A percentile compares a stretch with the other conserved stretches of the same genome.
phyloP scores from a whole-genome alignment of 2,888 invertebrate genomes.

The Stratiomys singularior region DNA sequence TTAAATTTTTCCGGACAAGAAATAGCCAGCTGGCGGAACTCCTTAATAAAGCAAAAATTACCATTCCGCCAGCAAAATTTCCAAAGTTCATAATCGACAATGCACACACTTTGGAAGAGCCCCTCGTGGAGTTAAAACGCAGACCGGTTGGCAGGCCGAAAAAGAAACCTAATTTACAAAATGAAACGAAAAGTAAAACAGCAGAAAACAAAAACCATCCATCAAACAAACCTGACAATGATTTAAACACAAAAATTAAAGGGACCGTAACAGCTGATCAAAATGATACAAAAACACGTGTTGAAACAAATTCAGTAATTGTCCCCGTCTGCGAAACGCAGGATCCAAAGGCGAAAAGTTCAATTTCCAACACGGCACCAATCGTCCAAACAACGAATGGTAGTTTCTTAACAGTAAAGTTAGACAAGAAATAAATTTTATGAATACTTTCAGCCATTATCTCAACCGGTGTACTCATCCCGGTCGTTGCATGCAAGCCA shows the following conservation, averaged over 20 bases:
- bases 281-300: too few relatives aligned
- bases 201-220: too few relatives aligned
- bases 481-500: constrained; percentile 45
- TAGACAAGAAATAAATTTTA: background rate
- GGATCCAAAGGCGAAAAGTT: background rate
- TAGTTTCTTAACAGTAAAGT: background rate
- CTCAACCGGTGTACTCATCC: constrained; percentile 46
- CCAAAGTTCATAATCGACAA: constrained; percentile 52
- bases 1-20: constrained; percentile 53
- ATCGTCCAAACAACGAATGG: background rate
- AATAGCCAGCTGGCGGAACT: constrained; percentile 54
- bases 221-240: too few relatives aligned
- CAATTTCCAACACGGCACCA: background rate
- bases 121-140: constrained; percentile 14
- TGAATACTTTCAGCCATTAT: constrained; percentile 47
- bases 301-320: too few relatives aligned
- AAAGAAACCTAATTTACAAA: constrained; percentile 40
- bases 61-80: constrained; percentile 52
- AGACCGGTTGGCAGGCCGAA: constrained; percentile 48
- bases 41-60: constrained; percentile 53
- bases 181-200: background rate
- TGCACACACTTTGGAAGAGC: constrained; percentile 47
- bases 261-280: too few relatives aligned
- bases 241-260: too few relatives aligned
- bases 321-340: background rate